Evolutionary conservation across 2,113 vertebrate genomes (phyloP).

Genomic region (Fregata magnificens): DNA sequence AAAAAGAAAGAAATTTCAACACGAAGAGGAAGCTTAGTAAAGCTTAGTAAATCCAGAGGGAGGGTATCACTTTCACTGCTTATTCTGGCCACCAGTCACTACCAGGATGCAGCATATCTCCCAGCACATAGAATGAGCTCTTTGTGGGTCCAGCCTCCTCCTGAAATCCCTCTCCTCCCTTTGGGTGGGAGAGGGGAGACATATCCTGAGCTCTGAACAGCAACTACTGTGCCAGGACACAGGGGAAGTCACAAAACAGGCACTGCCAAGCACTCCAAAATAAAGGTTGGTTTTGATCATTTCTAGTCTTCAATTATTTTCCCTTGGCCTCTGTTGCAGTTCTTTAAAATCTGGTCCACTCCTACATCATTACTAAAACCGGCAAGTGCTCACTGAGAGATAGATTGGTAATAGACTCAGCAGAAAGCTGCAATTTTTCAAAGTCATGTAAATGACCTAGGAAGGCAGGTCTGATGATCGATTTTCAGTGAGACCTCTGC

Average conservation of each 20-base stretch:
- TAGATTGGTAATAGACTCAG: background rate
- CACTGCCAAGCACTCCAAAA: background rate
- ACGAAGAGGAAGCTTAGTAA: background rate
- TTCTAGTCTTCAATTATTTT: background rate
- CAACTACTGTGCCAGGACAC: background rate
- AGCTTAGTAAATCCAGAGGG: background rate
- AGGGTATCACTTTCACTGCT: background rate
- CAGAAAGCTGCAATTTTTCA: background rate
- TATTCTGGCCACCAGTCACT: background rate
- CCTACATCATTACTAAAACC: background rate
- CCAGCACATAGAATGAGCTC: background rate
- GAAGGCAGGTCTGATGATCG: background rate
- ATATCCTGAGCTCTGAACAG: background rate
- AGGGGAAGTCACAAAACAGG: background rate
- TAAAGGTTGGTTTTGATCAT: background rate
- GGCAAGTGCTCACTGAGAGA: background rate
- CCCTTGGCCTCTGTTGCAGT: background rate
- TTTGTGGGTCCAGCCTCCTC: background rate
- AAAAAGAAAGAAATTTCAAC: background rate
- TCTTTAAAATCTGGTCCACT: background rate
- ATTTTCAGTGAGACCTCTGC: background rate
- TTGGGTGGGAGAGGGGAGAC: background rate
- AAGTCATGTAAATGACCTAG: background rate
- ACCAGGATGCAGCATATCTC: background rate
- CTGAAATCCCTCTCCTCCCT: background rate